These are phyloP conservation scores for Oreonectes daqikongensis DNA, from an alignment of 2,797 vertebrate species.

Conservation along the genomic window DNA sequence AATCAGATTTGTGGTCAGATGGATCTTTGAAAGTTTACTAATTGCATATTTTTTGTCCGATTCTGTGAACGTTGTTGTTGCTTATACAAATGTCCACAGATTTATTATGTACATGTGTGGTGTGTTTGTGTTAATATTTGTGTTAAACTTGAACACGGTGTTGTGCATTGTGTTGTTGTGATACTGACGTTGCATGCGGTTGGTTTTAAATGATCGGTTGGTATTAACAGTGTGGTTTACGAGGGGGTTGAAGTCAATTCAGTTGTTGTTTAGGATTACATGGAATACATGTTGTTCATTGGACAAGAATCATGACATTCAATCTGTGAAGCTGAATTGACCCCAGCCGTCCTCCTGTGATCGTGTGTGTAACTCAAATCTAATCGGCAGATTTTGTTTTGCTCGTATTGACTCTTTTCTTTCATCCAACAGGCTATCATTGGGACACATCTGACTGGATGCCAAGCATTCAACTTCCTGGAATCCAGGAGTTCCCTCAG, in stretches of 20 bases:
- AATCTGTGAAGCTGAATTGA: conserved; percentile 32
- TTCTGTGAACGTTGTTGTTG: background rate
- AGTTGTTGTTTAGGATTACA: conserved; percentile 17
- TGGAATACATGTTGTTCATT: background rate
- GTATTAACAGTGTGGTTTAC: conserved; percentile 59
- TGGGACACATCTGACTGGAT: conserved; percentile 99
- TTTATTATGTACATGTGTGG: conserved; percentile 1
- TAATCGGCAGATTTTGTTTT: background rate
- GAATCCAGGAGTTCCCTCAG: conserved; percentile 97
- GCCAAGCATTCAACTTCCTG: conserved; percentile 95
- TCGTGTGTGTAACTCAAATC: conserved; percentile 4
- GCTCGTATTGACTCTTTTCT: background rate
- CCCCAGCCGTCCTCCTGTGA: background rate
- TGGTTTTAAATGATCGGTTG: conserved; percentile 51
- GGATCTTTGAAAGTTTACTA: conserved; percentile 8
- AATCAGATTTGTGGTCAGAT: conserved; percentile 5
- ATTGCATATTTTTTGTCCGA: background rate
- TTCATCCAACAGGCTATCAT: conserved; percentile 86
- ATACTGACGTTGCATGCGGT: conserved; percentile 69
- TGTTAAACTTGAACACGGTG: conserved; percentile 1
- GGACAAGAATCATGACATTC: background rate
- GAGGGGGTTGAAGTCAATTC: conserved; percentile 21
- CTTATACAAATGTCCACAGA: background rate
- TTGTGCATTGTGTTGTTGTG: conserved; percentile 25
- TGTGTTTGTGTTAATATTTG: conserved; percentile 43